A percentile compares a stretch with the other conserved stretches of the same genome.
phyloP scores from a whole-genome alignment of 2,797 vertebrate genomes.

The Antennarius maculatus region DNA sequence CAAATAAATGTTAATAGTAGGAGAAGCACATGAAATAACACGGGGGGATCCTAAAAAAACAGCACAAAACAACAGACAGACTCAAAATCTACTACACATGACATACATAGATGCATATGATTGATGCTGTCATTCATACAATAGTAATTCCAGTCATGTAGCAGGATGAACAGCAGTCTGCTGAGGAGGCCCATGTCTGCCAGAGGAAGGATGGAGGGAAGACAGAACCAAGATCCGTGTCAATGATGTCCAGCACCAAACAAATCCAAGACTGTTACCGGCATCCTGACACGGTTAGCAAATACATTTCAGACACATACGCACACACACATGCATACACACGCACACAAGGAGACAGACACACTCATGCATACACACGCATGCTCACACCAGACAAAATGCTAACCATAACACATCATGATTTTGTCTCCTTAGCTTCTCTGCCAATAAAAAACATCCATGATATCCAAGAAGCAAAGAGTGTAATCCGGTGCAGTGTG shows the following conservation, averaged over 20 bases:
- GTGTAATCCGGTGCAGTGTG: conserved; percentile 52
- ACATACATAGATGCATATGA: conserved; percentile 43
- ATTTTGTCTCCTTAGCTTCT: conserved; percentile 68
- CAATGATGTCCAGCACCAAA: conserved; percentile 49
- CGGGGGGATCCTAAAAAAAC: conserved; percentile 27
- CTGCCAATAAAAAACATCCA: conserved; percentile 67
- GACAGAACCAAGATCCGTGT: conserved; percentile 55
- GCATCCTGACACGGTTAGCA: conserved; percentile 59
- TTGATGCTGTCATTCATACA: conserved; percentile 67
- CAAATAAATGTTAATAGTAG: conserved; percentile 39
- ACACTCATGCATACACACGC: conserved; percentile 48
- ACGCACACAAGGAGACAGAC: conserved; percentile 28
- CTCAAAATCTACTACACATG: conserved; percentile 22
- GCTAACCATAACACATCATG: conserved; percentile 81
- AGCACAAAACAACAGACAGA: conserved; percentile 34
- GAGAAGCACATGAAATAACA: conserved; percentile 35
- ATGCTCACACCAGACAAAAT: conserved; percentile 64
- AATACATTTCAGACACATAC: conserved; percentile 34
- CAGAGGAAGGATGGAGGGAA: conserved; percentile 58
- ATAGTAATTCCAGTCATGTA: conserved; percentile 81
- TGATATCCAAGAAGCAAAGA: conserved; percentile 56
- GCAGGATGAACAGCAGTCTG: conserved; percentile 79
- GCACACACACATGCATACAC: conserved; percentile 14
- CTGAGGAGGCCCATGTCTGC: conserved; percentile 78
- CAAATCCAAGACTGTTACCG: conserved; percentile 38